Evolutionary conservation across 2,797 vertebrate genomes (phyloP).

Genomic region (Syngnathus rostellatus): DNA sequence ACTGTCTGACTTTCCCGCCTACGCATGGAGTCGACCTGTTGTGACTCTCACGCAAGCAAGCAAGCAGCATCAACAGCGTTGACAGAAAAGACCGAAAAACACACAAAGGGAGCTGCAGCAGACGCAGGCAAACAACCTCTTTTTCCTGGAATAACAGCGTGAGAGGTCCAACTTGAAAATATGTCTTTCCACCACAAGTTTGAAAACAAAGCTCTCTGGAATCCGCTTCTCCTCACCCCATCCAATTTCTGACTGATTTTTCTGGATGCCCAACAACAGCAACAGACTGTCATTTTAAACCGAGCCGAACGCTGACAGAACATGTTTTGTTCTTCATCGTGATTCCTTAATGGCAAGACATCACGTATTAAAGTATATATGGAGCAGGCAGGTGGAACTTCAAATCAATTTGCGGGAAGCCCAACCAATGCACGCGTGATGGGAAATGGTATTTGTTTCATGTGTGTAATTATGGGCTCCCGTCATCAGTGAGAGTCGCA

Average conservation of each 20-base stretch:
- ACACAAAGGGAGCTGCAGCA: neutral
- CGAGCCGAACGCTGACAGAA: neutral
- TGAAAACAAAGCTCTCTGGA: constrained; percentile 59
- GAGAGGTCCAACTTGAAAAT: constrained; percentile 37
- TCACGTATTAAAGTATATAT: neutral
- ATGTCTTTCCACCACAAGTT: constrained; percentile 56
- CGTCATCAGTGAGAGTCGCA: constrained; percentile 47
- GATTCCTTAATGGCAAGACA: neutral
- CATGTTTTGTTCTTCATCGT: neutral
- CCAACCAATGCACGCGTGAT: constrained; percentile 40
- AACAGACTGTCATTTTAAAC: neutral
- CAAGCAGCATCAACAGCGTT: neutral
- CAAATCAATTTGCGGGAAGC: constrained; percentile 37
- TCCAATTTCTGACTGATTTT: constrained; percentile 10
- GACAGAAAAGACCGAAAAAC: constrained; percentile 4
- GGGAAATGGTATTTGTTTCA: constrained; percentile 49
- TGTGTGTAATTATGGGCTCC: constrained; percentile 49
- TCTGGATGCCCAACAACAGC: constrained; percentile 36
- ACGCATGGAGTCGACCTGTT: constrained; percentile 21
- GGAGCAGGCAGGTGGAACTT: constrained; percentile 17
- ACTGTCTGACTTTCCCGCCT: constrained; percentile 47
- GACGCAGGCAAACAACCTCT: neutral
- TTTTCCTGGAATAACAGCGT: constrained; percentile 53
- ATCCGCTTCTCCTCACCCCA: constrained; percentile 50
- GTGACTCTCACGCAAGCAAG: no score